Evolutionary conservation across 1,140 invertebrate species (phyloP).

Genomic region (Nautilus pompilius): DNA sequence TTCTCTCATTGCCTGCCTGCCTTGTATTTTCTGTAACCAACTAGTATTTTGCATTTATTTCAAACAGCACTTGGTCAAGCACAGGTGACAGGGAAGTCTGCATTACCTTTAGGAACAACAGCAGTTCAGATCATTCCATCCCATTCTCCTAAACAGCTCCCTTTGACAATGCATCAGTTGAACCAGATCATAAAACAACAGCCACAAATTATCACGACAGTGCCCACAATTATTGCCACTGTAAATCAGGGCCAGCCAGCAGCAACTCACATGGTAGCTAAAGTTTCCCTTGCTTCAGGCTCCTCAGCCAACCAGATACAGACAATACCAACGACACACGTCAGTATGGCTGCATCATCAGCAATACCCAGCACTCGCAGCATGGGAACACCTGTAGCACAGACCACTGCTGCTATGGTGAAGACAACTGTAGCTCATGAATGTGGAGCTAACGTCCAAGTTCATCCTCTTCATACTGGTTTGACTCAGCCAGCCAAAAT

Average conservation of each 20-base stretch:
- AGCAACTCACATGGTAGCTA: slow-evolving; percentile 31
- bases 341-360: slow-evolving; percentile 5
- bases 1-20: neutral
- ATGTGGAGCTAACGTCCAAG: slow-evolving; percentile 21
- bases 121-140: slow-evolving; percentile 29
- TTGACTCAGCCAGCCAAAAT: slow-evolving; percentile 13
- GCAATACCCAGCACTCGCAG: slow-evolving; percentile 10
- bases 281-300: slow-evolving; percentile 24
- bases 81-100: slow-evolving; percentile 9
- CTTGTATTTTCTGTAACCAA: neutral
- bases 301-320: slow-evolving; percentile 18
- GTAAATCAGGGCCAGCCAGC: slow-evolving; percentile 34
- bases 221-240: slow-evolving; percentile 44
- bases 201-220: slow-evolving; percentile 30
- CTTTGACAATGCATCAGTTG: slow-evolving; percentile 30
- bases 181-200: slow-evolving; percentile 40
- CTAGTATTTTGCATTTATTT: neutral
- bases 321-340: slow-evolving; percentile 10
- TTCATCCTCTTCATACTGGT: slow-evolving; percentile 21
- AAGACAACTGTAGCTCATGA: slow-evolving; percentile 12
- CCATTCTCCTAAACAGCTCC: too few species aligned
- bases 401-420: neutral
- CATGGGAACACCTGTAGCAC: slow-evolving; percentile 18
- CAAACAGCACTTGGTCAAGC: slow-evolving; percentile 6
- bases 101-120: slow-evolving; percentile 17